phyloP scores from a whole-genome alignment of 2,797 vertebrate species.

The Melanotaenia trifasciata region DNA sequence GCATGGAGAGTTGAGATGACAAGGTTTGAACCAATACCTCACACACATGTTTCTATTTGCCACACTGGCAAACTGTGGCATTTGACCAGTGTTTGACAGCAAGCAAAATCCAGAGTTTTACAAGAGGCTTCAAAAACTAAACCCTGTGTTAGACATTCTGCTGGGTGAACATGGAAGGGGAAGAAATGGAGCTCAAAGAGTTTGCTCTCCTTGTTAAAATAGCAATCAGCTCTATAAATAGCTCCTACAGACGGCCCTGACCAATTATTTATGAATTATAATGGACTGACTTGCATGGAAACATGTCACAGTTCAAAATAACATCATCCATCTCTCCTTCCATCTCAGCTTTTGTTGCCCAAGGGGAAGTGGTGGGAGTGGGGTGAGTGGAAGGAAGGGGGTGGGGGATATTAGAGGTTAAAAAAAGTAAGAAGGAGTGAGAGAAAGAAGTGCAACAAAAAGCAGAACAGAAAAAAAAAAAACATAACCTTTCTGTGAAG shows the following conservation, averaged over 20 bases:
- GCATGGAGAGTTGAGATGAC: slow-evolving; percentile 16
- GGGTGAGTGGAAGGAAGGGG: slow-evolving; percentile 26
- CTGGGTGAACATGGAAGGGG: slow-evolving; percentile 20
- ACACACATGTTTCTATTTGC: slow-evolving; percentile 34
- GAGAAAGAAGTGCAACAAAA: slow-evolving; percentile 29
- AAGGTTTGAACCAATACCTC: slow-evolving; percentile 39
- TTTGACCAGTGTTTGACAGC: slow-evolving; percentile 10
- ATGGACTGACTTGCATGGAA: slow-evolving; percentile 73
- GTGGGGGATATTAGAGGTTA: slow-evolving; percentile 19
- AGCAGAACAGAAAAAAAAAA: background rate
- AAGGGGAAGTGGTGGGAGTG: slow-evolving; percentile 49
- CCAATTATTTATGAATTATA: slow-evolving; percentile 83
- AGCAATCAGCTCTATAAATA: slow-evolving; percentile 77
- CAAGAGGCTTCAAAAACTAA: slow-evolving; percentile 27
- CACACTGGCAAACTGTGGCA: slow-evolving; percentile 6
- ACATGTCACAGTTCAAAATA: slow-evolving; percentile 78
- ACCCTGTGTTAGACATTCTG: slow-evolving; percentile 28
- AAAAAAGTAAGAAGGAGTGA: slow-evolving; percentile 7
- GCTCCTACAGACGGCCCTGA: slow-evolving; percentile 60
- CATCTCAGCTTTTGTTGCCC: slow-evolving; percentile 54
- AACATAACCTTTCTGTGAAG: slow-evolving; percentile 44
- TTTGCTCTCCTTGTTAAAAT: slow-evolving; percentile 63
- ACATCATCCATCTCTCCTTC: slow-evolving; percentile 75
- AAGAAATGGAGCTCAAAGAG: slow-evolving; percentile 43
- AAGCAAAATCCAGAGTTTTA: slow-evolving; percentile 19